phyloP scores from a whole-genome alignment of 2,113 vertebrate species.

The Columba livia region DNA sequence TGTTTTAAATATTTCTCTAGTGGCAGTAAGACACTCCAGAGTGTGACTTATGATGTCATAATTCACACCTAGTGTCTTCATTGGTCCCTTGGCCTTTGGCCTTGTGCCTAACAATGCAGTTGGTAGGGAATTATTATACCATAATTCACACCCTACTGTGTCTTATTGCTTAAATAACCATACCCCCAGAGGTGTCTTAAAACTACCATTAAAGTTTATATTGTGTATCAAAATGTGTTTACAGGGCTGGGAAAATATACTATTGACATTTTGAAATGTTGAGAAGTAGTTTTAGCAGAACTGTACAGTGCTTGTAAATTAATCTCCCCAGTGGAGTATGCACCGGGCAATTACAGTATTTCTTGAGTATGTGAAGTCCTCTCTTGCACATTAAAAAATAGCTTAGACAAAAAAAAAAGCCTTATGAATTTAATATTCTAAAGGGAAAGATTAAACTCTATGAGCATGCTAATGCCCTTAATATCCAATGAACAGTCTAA shows the following conservation, averaged over 20 bases:
- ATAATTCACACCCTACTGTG: slow-evolving; percentile 65
- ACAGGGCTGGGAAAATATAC: slow-evolving; percentile 65
- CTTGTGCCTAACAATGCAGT: slow-evolving; percentile 62
- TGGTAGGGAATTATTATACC: slow-evolving; percentile 68
- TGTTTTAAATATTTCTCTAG: slow-evolving; percentile 58
- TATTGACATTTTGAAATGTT: slow-evolving; percentile 59
- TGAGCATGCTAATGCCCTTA: not conserved
- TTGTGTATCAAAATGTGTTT: slow-evolving; percentile 73
- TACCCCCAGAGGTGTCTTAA: slow-evolving; percentile 65
- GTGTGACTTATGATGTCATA: slow-evolving; percentile 61
- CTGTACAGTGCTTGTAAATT: slow-evolving; percentile 61
- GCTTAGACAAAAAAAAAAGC: not conserved
- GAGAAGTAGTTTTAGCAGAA: slow-evolving; percentile 66
- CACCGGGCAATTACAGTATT: slow-evolving; percentile 57
- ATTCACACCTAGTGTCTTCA: slow-evolving; percentile 51
- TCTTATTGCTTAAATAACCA: slow-evolving; percentile 59
- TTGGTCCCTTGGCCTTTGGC: slow-evolving; percentile 52
- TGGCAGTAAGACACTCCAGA: slow-evolving; percentile 41
- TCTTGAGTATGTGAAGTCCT: slow-evolving; percentile 40
- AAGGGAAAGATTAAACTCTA: slow-evolving; percentile 15
- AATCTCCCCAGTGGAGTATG: slow-evolving; percentile 48
- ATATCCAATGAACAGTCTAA: slow-evolving; percentile 14
- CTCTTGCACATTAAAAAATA: slow-evolving; percentile 45
- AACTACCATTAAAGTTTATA: slow-evolving; percentile 69
- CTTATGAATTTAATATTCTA: slow-evolving; percentile 45